phyloP scores from a whole-genome alignment of 2,797 vertebrate genomes.

The Ctenochaetus hawaiiensis region DNA sequence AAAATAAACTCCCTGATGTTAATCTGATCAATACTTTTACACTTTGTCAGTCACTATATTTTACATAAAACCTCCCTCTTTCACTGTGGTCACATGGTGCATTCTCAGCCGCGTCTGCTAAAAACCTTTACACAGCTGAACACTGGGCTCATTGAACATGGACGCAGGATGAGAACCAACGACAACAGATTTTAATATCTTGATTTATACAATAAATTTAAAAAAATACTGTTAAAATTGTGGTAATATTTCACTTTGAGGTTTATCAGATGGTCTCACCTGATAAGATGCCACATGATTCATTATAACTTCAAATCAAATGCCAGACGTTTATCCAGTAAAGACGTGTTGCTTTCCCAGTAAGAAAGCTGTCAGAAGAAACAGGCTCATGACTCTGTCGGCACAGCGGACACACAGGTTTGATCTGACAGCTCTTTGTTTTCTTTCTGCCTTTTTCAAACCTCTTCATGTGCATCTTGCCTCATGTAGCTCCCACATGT shows the following conservation, averaged over 20 bases:
- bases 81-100: background rate
- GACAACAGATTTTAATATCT: no score
- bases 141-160: background rate
- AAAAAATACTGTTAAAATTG: no score
- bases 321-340: background rate
- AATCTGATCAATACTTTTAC: background rate
- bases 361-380: background rate
- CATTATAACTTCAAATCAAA: background rate
- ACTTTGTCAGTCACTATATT: background rate
- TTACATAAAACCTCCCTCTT: background rate
- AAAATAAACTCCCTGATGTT: background rate
- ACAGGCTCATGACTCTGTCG: background rate
- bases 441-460: background rate
- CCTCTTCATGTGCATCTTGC: conserved; percentile 17
- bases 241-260: background rate
- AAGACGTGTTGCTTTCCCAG: background rate
- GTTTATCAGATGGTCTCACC: no score
- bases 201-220: no score
- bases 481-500: background rate
- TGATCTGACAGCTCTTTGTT: conserved; percentile 9
- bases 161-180: background rate
- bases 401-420: background rate
- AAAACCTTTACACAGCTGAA: background rate
- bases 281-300: background rate
- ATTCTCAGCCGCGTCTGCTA: background rate